These are phyloP conservation scores for Elaeidobius kamerunicus DNA, from an alignment of 2,888 invertebrate genomes.

Conservation along the genomic window DNA sequence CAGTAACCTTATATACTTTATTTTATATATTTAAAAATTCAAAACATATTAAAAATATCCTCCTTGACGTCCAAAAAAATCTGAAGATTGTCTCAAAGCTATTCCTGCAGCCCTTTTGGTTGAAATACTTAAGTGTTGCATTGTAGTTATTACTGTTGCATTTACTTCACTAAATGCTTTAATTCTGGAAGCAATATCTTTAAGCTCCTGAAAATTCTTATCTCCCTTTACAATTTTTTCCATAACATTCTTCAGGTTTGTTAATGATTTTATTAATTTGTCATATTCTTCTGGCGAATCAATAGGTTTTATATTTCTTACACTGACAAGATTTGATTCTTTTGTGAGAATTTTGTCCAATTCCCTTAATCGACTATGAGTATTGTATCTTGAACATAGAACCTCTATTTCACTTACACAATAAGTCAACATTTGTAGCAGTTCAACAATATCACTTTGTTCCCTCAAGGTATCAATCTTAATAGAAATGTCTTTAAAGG, in stretches of 20 bases:
- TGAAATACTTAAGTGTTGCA: slow-evolving; percentile 1
- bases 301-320: slow-evolving; percentile 30
- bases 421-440: slow-evolving; percentile 16
- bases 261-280: slow-evolving; percentile 19
- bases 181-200: slow-evolving; percentile 15
- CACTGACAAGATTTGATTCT: slow-evolving; percentile 16
- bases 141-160: slow-evolving; percentile 5
- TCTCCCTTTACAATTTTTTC: slow-evolving; percentile 23
- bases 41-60: slow-evolving; percentile 23
- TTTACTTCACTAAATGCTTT: slow-evolving; percentile 16
- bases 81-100: slow-evolving; percentile 20
- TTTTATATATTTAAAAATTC: no score
- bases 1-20: no score
- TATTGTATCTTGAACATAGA: slow-evolving; percentile 16
- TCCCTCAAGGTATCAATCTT: slow-evolving; percentile 14
- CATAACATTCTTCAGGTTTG: slow-evolving; percentile 6
- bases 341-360: slow-evolving; percentile 11
- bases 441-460: slow-evolving; percentile 20
- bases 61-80: slow-evolving; percentile 24
- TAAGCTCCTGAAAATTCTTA: slow-evolving; percentile 18
- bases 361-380: slow-evolving; percentile 13
- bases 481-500: slow-evolving; percentile 11
- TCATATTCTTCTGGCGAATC: slow-evolving; percentile 28
- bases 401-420: slow-evolving; percentile 12
- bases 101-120: slow-evolving; percentile 8